These are phyloP conservation scores for Bergia sp. DNA, from an alignment of 92 coral and sea anemone genomes.

Conservation along the genomic window DNA sequence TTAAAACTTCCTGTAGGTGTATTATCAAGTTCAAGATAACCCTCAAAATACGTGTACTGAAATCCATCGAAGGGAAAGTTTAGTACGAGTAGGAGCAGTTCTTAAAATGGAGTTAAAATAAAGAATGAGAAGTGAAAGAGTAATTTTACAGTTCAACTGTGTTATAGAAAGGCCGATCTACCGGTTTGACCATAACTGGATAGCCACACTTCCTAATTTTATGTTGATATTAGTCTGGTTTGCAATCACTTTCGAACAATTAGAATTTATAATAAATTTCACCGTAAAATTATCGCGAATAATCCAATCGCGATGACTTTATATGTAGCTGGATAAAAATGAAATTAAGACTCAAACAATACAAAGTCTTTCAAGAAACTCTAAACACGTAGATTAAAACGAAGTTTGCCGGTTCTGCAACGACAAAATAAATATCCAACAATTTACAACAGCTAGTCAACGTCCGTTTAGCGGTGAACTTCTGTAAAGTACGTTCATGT, in stretches of 20 bases:
- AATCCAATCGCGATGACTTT: slow-evolving; percentile 3
- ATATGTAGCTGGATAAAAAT: not conserved
- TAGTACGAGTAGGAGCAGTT: no score
- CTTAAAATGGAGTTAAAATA: not conserved
- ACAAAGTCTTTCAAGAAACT: slow-evolving; percentile 3
- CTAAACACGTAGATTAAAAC: not conserved
- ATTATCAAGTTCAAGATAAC: no score
- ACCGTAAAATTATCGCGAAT: slow-evolving; percentile 33
- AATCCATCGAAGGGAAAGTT: no score
- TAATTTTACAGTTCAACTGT: not conserved
- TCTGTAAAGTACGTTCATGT: not conserved
- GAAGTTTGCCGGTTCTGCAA: not conserved
- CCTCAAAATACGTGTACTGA: not conserved
- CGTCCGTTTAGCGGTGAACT: no score
- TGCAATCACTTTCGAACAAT: slow-evolving; percentile 20
- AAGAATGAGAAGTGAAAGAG: not conserved
- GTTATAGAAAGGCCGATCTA: not conserved
- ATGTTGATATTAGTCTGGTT: not conserved
- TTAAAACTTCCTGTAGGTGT: no score
- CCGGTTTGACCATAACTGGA: slow-evolving; percentile 49
- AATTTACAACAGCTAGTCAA: no score
- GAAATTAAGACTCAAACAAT: not conserved
- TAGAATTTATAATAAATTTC: not conserved
- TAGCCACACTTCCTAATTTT: not conserved
- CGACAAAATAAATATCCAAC: not conserved